phyloP scores from a whole-genome alignment of 2,888 invertebrate genomes.

The Lepeophtheirus nordmannii region DNA sequence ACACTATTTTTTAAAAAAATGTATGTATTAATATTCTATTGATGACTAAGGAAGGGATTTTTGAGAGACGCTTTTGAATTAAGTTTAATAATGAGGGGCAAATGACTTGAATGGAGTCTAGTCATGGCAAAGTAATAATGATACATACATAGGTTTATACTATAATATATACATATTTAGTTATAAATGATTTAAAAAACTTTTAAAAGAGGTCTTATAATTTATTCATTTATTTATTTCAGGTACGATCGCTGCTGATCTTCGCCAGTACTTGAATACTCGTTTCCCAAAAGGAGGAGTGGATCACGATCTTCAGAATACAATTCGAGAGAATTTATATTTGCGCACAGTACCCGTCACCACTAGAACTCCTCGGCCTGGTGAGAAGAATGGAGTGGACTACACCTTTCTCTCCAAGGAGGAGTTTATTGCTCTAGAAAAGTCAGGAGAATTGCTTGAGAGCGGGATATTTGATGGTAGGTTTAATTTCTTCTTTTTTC shows the following conservation, averaged over 20 bases:
- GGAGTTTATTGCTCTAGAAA: conserved; percentile 43
- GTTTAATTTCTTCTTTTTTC: conserved; percentile 24
- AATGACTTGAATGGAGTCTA: too few relatives aligned
- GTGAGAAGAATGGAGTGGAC: conserved; percentile 47
- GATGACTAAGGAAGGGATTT: too few relatives aligned
- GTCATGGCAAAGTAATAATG: too few relatives aligned
- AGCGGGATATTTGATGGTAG: conserved; percentile 48
- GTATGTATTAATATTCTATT: too few relatives aligned
- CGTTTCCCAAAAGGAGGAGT: conserved; percentile 43
- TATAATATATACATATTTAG: too few relatives aligned
- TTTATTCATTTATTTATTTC: conserved; percentile 22
- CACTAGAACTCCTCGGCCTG: conserved; percentile 40
- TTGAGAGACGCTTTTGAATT: too few relatives aligned
- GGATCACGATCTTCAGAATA: conserved; percentile 47
- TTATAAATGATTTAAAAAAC: too few relatives aligned
- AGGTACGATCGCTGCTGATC: conserved; percentile 39
- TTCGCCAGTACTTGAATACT: conserved; percentile 42
- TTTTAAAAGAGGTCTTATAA: too few relatives aligned
- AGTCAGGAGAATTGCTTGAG: conserved; percentile 44
- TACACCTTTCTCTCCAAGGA: conserved; percentile 44
- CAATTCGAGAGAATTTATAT: conserved; percentile 48
- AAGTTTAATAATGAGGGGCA: too few relatives aligned
- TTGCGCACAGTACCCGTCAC: conserved; percentile 48
- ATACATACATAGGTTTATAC: too few relatives aligned
- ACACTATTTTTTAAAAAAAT: too few relatives aligned